Evolutionary conservation across 2,113 vertebrate genomes (phyloP).

Genomic region (Phycodurus eques): DNA sequence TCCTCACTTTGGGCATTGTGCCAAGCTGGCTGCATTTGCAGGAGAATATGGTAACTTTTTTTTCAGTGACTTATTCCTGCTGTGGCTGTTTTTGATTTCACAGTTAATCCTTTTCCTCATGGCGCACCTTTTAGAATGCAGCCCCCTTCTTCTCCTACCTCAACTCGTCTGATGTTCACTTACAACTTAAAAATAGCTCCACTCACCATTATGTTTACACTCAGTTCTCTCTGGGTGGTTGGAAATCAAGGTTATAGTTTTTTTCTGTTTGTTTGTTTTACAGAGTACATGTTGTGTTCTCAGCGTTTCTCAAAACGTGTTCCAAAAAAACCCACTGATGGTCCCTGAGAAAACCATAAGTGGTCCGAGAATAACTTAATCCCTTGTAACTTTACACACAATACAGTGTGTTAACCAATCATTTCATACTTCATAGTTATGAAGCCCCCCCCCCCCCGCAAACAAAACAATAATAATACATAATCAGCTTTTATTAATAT

Average conservation of each 20-base stretch:
- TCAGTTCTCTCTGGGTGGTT: conserved; percentile 39
- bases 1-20: conserved; percentile 32
- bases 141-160: not conserved
- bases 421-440: too few relatives aligned
- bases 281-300: not conserved
- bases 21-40: conserved; percentile 40
- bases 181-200: conserved; percentile 39
- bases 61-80: conserved; percentile 66
- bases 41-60: conserved; percentile 67
- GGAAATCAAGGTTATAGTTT: conserved; percentile 38
- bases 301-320: not conserved
- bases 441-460: too few relatives aligned
- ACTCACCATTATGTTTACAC: conserved; percentile 54
- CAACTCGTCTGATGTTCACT: conserved; percentile 24
- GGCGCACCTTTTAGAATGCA: conserved; percentile 35
- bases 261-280: not conserved
- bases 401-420: too few relatives aligned
- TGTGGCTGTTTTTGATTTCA: conserved; percentile 75
- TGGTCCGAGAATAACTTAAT: not conserved
- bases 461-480: too few relatives aligned
- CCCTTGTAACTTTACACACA: too few relatives aligned
- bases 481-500: too few relatives aligned
- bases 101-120: conserved; percentile 40
- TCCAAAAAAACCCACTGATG: not conserved
- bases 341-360: not conserved